Base-by-base conservation (phyloP, 2,113 vertebrate genomes). In the Brachirus orientalis region DNA sequence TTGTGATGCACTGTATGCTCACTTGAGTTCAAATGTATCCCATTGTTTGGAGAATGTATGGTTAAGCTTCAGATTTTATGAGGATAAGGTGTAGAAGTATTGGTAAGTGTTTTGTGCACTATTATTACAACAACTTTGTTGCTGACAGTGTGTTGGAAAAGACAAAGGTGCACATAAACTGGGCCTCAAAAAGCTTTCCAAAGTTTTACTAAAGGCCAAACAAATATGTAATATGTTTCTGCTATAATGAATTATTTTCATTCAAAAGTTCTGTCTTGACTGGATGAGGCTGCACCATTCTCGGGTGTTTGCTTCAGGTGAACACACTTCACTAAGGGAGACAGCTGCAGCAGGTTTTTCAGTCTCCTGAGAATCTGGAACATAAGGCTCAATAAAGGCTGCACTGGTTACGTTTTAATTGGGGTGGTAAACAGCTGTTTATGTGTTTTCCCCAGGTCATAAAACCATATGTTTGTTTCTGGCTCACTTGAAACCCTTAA, bases 301-400 rank as follows among this genome's bases (percentile, higher is more conserved):
- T 66, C 45, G 51, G 53, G 72, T 41, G 60, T 33, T 12, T 35
- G 3, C 19, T 48, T 22, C 81, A 48, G 6, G 52, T 73, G 60
- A 72, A n/a, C 37, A 48, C 46, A 10, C 36, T 0, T 20, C 38
- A 10, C 55, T 1, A 13, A 40, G n/a, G 53, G 43, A 12, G 19
- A 7, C 59, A 66, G 50, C 64, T 45, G 64, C 53, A 40, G 37
- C 59, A 33, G 47, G 38, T 56, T 50, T 6, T 44, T 33, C 7
- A 2, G 28, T 55, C 80, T 63, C 68, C 44, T 46, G 77, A 75
- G 78, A 47, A 2, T 70, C 13, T 57, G 28, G 7, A 40, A 2
- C 12, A 18, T 72, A 6, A 50, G 45, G 14, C 44, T 2, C 14
- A 17, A 19, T 4, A 36, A 51, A 41, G 18, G 17, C 36, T 18